These are phyloP conservation scores for Temnothorax nylanderi DNA, from an alignment of 1,140 invertebrate species.

Conservation along the genomic window DNA sequence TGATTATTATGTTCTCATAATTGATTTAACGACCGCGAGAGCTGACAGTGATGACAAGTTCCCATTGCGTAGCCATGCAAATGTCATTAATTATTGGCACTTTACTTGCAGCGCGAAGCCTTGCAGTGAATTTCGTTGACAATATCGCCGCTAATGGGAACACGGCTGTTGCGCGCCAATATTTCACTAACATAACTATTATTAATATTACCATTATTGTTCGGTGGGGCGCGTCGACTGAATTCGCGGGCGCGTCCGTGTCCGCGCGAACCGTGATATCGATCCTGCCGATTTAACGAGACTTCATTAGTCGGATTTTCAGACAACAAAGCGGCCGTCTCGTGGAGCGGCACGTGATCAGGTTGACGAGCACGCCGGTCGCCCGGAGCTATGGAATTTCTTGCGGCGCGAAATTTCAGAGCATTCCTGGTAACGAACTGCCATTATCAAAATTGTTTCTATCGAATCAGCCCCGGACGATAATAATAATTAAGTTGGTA, in stretches of 20 bases:
- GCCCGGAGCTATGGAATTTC: constrained; percentile 59
- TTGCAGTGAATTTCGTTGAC: constrained; percentile 46
- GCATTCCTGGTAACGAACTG: constrained; percentile 59
- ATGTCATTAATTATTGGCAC: constrained; percentile 56
- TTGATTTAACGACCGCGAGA: constrained; percentile 37
- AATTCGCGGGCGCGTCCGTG: not conserved
- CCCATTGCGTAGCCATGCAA: not conserved
- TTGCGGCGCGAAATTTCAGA: constrained; percentile 62
- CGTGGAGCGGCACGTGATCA: constrained; percentile 61
- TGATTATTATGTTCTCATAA: constrained; percentile 32
- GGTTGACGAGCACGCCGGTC: constrained; percentile 50
- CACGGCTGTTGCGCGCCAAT: constrained; percentile 16
- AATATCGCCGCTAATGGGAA: constrained; percentile 44
- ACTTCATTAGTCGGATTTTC: constrained; percentile 66
- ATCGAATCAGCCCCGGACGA: constrained; percentile 48
- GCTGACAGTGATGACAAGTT: constrained; percentile 33
- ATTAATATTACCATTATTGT: constrained; percentile 59
- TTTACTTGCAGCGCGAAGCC: constrained; percentile 43
- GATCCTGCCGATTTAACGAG: constrained; percentile 53
- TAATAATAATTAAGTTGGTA: constrained; percentile 56
- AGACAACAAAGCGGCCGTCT: constrained; percentile 63
- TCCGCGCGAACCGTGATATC: constrained; percentile 52
- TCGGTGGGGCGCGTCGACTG: not conserved
- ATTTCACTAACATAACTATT: constrained; percentile 49
- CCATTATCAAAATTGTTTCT: constrained; percentile 60